Evolutionary conservation across 2,888 invertebrate species (phyloP), one percentile per base, ranked within the genome.

Genomic region (Leptopilina myrica): DNA sequence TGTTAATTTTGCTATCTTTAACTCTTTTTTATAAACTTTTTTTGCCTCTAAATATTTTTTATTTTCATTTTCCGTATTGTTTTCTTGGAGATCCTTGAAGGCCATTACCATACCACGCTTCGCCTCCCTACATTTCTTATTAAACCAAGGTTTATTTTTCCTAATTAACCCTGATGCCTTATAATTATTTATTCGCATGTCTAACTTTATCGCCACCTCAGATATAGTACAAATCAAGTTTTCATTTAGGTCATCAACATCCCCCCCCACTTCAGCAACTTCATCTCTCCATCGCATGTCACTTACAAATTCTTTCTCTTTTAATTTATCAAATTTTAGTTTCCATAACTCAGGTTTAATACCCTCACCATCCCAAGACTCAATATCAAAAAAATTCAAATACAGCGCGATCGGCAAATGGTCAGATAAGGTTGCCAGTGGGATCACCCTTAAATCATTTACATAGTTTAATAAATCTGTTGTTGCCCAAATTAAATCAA

Each of bases 291-390:
- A 59, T 7, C 59, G 7, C 59, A 59, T 59, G 59, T 5, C n/a
- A n/a, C 15, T 1, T n/a, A 7, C 7, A 59, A 59, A 59, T 0
- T 59, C n/a, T n/a, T 59, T 15, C 4, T 15, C 15, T 59, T 59
- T 59, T 15, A 15, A 59, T n/a, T 15, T 59, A 59, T 59, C 59
- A 15, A 62, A 62, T 62, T 62, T 62, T 62, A 62, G 8, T 62
- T 62, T 15, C 15, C 62, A 62, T 8, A 43, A 5, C 6, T 8
- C 43, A 1, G 43, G 8, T 1, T 43, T 8, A 7, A 0, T 8
- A 43, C 7, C 6, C 3, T 6, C 6, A 43, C 8, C 6, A 43
- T 43, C 0, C 0, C 1, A 43, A 8, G 43, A 43, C 4, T 43
- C 43, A 43, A 7, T 43, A 43, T 43, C 43, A 0, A 8, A 49